Conservation (phyloP, 2,113 vertebrate species). For the Amphilophus citrinellus region DNA sequence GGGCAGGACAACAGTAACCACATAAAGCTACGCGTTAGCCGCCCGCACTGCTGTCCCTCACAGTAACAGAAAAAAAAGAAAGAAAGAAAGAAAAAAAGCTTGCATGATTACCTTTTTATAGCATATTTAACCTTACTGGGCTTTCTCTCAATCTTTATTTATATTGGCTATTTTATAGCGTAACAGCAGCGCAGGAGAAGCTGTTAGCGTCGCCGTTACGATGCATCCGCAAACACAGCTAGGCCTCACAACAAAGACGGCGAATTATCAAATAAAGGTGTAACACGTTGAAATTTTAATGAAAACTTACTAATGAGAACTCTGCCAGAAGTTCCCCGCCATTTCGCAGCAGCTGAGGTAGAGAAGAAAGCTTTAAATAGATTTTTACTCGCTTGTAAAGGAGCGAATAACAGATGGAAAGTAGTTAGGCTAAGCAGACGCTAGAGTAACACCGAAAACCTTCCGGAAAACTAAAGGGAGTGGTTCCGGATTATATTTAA, state of each 20-base stretch:
- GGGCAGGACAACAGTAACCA: background rate
- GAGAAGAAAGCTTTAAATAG: constrained; percentile 43
- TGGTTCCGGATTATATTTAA: constrained; percentile 46
- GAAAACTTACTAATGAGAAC: constrained; percentile 84
- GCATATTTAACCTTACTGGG: background rate
- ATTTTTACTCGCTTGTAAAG: constrained; percentile 15
- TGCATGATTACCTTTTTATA: background rate
- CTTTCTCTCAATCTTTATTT: background rate
- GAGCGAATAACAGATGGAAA: constrained; percentile 30
- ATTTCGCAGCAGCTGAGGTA: constrained; percentile 71
- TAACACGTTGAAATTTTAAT: background rate
- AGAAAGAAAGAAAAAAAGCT: too few species aligned
- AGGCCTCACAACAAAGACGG: constrained; percentile 68
- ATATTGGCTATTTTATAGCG: background rate
- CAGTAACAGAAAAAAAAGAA: background rate
- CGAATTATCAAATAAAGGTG: constrained; percentile 2
- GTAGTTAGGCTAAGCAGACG: constrained; percentile 11
- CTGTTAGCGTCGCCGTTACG: background rate
- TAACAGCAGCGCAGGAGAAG: background rate
- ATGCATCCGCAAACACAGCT: background rate
- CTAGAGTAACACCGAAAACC: constrained; percentile 28
- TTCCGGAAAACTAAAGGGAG: background rate
- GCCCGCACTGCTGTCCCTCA: too few species aligned
- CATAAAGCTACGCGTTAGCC: background rate
- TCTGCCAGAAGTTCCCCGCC: constrained; percentile 87